phyloP scores from a whole-genome alignment of 2,888 invertebrate genomes.

The Phaonia tiefii region DNA sequence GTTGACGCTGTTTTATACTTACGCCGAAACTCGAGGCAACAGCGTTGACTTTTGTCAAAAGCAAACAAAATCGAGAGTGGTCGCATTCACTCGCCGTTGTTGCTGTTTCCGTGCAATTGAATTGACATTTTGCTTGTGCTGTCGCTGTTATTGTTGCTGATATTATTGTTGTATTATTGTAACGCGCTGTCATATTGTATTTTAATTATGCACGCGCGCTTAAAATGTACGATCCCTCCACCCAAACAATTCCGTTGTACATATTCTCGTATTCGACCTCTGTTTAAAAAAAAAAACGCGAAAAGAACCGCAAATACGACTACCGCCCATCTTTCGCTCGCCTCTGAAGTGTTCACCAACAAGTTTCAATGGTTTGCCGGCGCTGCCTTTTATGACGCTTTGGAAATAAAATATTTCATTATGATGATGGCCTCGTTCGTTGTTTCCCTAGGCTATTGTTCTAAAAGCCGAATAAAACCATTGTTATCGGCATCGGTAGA shows the following conservation, averaged over 20 bases:
- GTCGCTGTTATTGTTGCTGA: slow-evolving; percentile 11
- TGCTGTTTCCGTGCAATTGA: slow-evolving; percentile 34
- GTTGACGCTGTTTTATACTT: slow-evolving; percentile 10
- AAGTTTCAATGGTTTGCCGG: slow-evolving; percentile 39
- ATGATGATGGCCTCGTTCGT: slow-evolving; percentile 58
- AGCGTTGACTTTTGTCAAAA: neutral
- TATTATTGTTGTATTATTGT: slow-evolving; percentile 48
- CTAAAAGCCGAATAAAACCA: slow-evolving; percentile 42
- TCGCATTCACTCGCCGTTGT: neutral
- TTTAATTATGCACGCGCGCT: slow-evolving; percentile 56
- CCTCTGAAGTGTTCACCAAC: neutral
- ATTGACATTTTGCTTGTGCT: slow-evolving; percentile 29
- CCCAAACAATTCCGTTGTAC: too few relatives aligned
- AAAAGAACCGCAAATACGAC: neutral
- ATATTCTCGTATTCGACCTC: too few relatives aligned
- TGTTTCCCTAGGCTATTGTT: neutral
- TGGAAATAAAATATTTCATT: slow-evolving; percentile 55
- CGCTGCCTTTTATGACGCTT: slow-evolving; percentile 45
- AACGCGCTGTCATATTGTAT: slow-evolving; percentile 55
- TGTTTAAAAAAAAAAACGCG: neutral
- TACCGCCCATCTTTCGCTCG: neutral
- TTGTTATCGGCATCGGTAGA: slow-evolving; percentile 61
- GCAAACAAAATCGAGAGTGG: neutral
- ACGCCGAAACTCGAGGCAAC: neutral
- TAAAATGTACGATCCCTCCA: too few relatives aligned